phyloP scores from a whole-genome alignment of 2,888 invertebrate genomes.

The Julus scandinavius region DNA sequence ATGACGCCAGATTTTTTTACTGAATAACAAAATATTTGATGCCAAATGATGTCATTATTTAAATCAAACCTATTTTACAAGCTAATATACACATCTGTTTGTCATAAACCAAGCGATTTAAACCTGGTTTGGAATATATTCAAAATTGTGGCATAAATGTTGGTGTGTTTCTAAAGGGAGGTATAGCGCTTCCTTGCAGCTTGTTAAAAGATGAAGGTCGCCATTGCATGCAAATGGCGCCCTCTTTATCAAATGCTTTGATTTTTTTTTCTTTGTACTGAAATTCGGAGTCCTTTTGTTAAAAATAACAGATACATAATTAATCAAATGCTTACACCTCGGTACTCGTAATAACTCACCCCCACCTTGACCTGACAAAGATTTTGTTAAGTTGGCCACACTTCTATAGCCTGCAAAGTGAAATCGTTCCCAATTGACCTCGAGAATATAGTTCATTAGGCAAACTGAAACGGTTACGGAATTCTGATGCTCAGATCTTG shows the following conservation, averaged over 20 bases:
- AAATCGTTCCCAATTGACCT: not conserved
- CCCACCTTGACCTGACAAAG: not conserved
- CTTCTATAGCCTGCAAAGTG: not conserved
- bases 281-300: too few species aligned
- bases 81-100: conserved; percentile 16
- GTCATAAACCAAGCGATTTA: conserved; percentile 16
- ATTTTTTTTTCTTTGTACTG: too few species aligned
- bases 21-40: not conserved
- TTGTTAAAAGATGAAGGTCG: not conserved
- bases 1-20: conserved; percentile 3
- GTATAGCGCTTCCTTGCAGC: not conserved
- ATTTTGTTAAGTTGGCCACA: not conserved
- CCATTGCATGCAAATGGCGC: not conserved
- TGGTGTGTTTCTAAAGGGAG: not conserved
- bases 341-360: too few species aligned
- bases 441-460: not conserved
- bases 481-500: not conserved
- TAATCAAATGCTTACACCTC: too few species aligned
- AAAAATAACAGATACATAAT: too few species aligned
- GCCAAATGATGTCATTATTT: conserved; percentile 18
- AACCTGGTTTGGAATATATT: not conserved
- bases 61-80: conserved; percentile 6
- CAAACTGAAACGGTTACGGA: not conserved
- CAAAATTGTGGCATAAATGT: not conserved
- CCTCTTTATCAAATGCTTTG: not conserved